phyloP scores from a whole-genome alignment of 2,113 vertebrate genomes.

The Carassius gibelio region DNA sequence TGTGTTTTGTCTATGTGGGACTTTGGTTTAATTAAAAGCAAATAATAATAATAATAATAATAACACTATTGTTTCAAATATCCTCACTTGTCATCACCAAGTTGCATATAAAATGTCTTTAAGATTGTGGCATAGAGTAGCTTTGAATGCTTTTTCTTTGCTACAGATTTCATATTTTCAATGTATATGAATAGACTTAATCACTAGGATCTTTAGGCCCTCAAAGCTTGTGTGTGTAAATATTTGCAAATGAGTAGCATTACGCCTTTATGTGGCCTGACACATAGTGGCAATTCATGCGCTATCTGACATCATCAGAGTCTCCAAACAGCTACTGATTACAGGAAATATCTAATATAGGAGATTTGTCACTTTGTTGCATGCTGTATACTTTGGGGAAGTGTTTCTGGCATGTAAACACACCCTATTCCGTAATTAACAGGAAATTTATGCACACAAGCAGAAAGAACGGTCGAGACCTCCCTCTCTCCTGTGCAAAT shows the following conservation, averaged over 20 bases:
- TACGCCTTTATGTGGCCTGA: slow-evolving; percentile 19
- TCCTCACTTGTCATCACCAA: not conserved
- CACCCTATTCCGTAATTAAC: slow-evolving; percentile 28
- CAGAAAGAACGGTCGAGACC: not conserved
- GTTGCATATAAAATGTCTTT: not conserved
- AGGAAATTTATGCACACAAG: slow-evolving; percentile 1
- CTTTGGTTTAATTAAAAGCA: not conserved
- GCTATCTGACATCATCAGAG: slow-evolving; percentile 27
- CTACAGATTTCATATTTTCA: slow-evolving; percentile 24
- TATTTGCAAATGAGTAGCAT: slow-evolving; percentile 42
- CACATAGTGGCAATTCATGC: too few relatives aligned
- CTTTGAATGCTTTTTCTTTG: not conserved
- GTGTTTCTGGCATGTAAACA: slow-evolving; percentile 34
- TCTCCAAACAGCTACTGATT: slow-evolving; percentile 27
- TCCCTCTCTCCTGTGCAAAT: slow-evolving; percentile 26
- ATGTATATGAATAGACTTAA: slow-evolving; percentile 7
- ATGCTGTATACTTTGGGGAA: slow-evolving; percentile 34
- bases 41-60: too few relatives aligned
- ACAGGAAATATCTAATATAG: slow-evolving; percentile 48
- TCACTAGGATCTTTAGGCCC: not conserved
- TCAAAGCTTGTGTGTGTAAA: slow-evolving; percentile 34
- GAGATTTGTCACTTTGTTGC: slow-evolving; percentile 45
- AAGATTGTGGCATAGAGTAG: not conserved
- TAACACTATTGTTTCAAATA: not conserved
- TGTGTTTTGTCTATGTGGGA: not conserved